These are phyloP conservation scores for Aphidius colemani DNA, from an alignment of 2,888 invertebrate genomes.

Conservation along the genomic window DNA sequence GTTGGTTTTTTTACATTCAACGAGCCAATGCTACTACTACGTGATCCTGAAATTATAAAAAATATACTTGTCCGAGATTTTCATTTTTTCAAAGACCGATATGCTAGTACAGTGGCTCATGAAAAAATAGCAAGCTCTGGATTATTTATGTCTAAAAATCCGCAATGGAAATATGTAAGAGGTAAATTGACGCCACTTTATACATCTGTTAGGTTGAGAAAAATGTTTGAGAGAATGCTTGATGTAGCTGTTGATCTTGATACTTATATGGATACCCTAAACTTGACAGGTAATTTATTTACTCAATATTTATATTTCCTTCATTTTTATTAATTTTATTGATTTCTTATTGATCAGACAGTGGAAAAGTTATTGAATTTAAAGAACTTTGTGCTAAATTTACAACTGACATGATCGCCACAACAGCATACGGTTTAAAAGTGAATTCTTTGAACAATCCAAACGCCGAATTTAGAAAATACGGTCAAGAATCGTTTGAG, in stretches of 20 bases:
- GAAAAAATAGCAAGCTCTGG: conserved; percentile 58
- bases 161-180: conserved; percentile 59
- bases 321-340: neutral
- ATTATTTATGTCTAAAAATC: conserved; percentile 60
- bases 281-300: conserved; percentile 37
- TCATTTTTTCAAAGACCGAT: conserved; percentile 57
- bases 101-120: conserved; percentile 44
- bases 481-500: conserved; percentile 58
- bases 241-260: conserved; percentile 42
- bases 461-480: conserved; percentile 58
- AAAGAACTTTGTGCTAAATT: conserved; percentile 50
- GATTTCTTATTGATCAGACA: conserved; percentile 32
- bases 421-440: conserved; percentile 61
- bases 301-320: neutral
- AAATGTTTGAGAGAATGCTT: conserved; percentile 48
- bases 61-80: conserved; percentile 61
- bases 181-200: conserved; percentile 61
- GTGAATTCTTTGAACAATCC: conserved; percentile 60
- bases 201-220: conserved; percentile 52
- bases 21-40: conserved; percentile 58
- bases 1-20: conserved; percentile 58
- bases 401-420: conserved; percentile 61
- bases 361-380: conserved; percentile 42
- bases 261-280: conserved; percentile 33
- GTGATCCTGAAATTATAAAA: conserved; percentile 61